Evolutionary conservation across 1,140 invertebrate genomes (phyloP), one percentile per base, ranked within the genome.

Genomic region (Anoplolepis gracilipes): DNA sequence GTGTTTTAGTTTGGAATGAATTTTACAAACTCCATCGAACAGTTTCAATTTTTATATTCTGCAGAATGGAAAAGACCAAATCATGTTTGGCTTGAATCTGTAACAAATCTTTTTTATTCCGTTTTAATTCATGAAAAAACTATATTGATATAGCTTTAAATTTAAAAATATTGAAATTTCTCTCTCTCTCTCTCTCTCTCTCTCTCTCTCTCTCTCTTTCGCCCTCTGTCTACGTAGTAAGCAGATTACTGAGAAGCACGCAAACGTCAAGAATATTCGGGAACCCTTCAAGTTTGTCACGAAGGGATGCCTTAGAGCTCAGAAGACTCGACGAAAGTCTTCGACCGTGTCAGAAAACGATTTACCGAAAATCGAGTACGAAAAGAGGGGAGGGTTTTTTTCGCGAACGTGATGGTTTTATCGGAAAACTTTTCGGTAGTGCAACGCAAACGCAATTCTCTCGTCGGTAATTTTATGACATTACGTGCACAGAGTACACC

Each of bases 401-500:
- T 46, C 73, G 25, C 57, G 73, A 46, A 62, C 25, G 57, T 61
- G 73, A 77, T 28, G 57, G 76, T 67, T 67, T 78, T 78, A 53
- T 78, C 76, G 76, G 30, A 25, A 62, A 77, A 62, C 73, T 53
- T 78, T 55, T 53, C 13, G 61, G 76, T 67, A 30, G 42, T 65
- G 30, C 42, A 30, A 19, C 42, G n/a, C 70, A 73, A 73, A 73
- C 5, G 70, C 70, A 78, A 78, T 78, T 78, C 46, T 49, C 16
- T 6, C 36, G 59, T n/a, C 42, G 42, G 75, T 78, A 78, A 78
- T 78, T 78, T 78, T 67, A 78, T 67, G 42, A 78, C 42, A 6
- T 65, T 67, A 77, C 73, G 57, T 77, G 76, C 76, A 30, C 42
- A 16, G 22, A 19, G 28, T 33, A 65, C 33, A 36, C 16, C 5